phyloP scores from a whole-genome alignment of 2,797 vertebrate genomes.

The Ctenochaetus hawaiiensis region DNA sequence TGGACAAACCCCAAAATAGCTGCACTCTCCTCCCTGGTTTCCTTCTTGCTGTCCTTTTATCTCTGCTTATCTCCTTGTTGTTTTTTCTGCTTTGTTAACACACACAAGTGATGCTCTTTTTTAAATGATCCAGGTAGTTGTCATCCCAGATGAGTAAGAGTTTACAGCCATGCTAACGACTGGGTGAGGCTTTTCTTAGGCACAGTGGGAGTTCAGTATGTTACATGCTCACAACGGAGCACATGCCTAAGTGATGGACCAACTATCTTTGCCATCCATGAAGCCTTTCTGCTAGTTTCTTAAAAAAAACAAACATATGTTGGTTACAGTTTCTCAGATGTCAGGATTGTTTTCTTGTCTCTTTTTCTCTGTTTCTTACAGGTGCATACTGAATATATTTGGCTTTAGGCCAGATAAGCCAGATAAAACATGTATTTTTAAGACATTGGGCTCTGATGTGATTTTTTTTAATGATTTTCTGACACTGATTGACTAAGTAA shows the following conservation, averaged over 20 bases:
- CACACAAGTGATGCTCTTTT: slow-evolving; percentile 18
- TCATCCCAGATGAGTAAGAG: slow-evolving; percentile 18
- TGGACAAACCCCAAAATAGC: slow-evolving; percentile 71
- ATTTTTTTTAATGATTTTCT: too few relatives aligned
- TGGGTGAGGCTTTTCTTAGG: not conserved
- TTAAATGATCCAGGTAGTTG: slow-evolving; percentile 8
- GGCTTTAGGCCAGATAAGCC: too few relatives aligned
- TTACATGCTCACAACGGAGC: too few relatives aligned
- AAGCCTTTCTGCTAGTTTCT: not conserved
- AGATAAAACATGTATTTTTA: too few relatives aligned
- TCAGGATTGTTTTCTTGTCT: not conserved
- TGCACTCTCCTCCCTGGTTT: slow-evolving; percentile 42
- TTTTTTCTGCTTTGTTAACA: slow-evolving; percentile 47
- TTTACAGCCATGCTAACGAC: not conserved
- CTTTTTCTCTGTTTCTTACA: not conserved
- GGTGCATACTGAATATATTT: too few relatives aligned
- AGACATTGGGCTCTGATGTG: too few relatives aligned
- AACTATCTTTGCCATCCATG: not conserved
- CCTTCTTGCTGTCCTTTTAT: slow-evolving; percentile 41
- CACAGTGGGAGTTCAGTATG: too few relatives aligned
- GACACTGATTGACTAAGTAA: too few relatives aligned
- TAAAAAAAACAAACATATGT: not conserved
- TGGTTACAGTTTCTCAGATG: not conserved
- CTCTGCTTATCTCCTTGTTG: slow-evolving; percentile 21
- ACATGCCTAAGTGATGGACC: not conserved